Evolutionary conservation across 2,888 invertebrate genomes (phyloP).

Genomic region (Microplitis deprimator): DNA sequence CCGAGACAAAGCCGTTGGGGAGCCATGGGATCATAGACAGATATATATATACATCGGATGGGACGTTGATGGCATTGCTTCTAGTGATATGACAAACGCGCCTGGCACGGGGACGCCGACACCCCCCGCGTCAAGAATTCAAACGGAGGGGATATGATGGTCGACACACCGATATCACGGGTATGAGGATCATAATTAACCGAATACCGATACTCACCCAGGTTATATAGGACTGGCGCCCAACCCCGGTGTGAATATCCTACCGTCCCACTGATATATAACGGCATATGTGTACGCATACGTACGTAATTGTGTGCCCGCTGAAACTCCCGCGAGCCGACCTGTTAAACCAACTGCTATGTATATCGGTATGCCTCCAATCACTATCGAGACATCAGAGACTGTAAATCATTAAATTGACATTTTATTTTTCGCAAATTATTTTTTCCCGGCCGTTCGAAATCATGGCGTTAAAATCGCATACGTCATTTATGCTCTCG

Average conservation of each 20-base stretch:
- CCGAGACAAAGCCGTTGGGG: not conserved
- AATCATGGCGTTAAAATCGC: too few species aligned
- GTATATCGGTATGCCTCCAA: conserved; percentile 41
- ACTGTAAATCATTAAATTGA: too few species aligned
- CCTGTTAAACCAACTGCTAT: conserved; percentile 40
- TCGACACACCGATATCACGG: conserved; percentile 26
- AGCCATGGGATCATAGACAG: not conserved
- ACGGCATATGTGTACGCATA: conserved; percentile 61
- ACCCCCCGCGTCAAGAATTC: conserved; percentile 67
- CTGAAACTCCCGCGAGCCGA: conserved; percentile 38
- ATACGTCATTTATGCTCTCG: too few species aligned
- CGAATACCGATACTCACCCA: conserved; percentile 70
- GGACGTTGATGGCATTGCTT: conserved; percentile 60
- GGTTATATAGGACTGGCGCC: conserved; percentile 47
- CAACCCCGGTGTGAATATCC: conserved; percentile 22
- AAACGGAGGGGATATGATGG: conserved; percentile 64
- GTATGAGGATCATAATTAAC: conserved; percentile 69
- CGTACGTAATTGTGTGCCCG: conserved; percentile 64
- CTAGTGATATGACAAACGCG: conserved; percentile 69
- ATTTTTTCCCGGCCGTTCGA: too few species aligned
- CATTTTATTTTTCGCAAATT: too few species aligned
- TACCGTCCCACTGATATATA: conserved; percentile 49
- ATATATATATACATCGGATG: not conserved
- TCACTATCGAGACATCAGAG: conserved; percentile 13
- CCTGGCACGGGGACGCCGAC: conserved; percentile 66